Evolutionary conservation across 2,797 vertebrate genomes (phyloP).

Genomic region (Perodicticus potto): DNA sequence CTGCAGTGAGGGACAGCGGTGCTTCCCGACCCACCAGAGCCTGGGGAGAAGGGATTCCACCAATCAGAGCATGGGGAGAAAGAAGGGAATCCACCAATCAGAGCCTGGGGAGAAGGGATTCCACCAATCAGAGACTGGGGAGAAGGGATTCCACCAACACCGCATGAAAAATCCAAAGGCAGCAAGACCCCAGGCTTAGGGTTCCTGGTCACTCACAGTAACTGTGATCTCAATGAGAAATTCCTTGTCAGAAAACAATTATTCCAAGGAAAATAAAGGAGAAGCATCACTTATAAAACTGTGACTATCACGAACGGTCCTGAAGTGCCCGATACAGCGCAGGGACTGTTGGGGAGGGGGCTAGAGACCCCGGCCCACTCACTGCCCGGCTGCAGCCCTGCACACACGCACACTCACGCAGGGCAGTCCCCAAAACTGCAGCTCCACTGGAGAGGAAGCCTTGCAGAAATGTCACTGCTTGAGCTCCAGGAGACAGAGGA

Average conservation of each 20-base stretch:
- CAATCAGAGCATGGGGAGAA: not conserved
- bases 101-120: not conserved
- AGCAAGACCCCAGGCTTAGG: not conserved
- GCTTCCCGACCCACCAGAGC: rapidly evolving
- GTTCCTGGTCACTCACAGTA: rapidly evolving
- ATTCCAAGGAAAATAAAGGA: not conserved
- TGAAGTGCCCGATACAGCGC: rapidly evolving
- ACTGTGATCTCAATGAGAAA: rapidly evolving
- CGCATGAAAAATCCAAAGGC: rapidly evolving
- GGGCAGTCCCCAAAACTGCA: rapidly evolving
- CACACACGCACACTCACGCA: not conserved
- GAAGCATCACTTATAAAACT: not conserved
- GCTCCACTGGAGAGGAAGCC: rapidly evolving
- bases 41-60: too few relatives aligned
- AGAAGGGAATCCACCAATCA: not conserved
- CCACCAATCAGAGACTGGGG: rapidly evolving
- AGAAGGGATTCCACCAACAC: not conserved
- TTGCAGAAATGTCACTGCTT: rapidly evolving
- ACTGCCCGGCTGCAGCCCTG: rapidly evolving
- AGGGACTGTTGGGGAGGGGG: too few relatives aligned
- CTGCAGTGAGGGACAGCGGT: not conserved
- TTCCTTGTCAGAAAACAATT: not conserved
- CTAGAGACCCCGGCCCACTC: rapidly evolving
- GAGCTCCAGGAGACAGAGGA: not conserved
- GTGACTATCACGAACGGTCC: not conserved